Evolutionary conservation across 2,888 invertebrate genomes (phyloP), one percentile per base, ranked within the genome.

Genomic region (Cryptophagus acutangulus): DNA sequence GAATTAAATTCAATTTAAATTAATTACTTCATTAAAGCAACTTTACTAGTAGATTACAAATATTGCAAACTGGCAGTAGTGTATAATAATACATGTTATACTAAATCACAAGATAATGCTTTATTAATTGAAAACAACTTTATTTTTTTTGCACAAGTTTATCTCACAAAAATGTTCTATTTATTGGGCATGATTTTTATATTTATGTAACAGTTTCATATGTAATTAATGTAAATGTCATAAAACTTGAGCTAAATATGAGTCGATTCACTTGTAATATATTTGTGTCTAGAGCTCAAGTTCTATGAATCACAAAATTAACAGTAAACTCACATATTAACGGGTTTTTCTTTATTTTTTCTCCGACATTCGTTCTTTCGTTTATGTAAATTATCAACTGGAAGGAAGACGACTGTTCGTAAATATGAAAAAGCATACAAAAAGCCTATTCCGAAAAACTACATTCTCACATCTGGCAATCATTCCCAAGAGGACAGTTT

Each of bases 381-480:
- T 48, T 49, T 45, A 55, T 49, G 44, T 47, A 51, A 53, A 51
- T 48, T 48, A 48, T 52, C 49, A 53, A 53, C 66, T 75, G 85
- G 85, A 83, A 86, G 87, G 79, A 89, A 88, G 79, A 87, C 87
- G 67, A 86, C 88, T 55, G 79, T 87, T 71, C 84, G 86, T 70
- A 89, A 88, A 71, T 89, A 87, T 71, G 89, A 91, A 71, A 86
- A 86, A 60, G 87, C 88, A 41, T 89, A 87, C 74, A 88, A 88
- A 77, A 88, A 88, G 68, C 86, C 87, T 34, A 79, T 82, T 56
- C 78, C 81, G 57, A 85, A 83, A 74, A 84, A 78, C 70, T 83
- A 81, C 69, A 75, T 79, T 40, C 75, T 78, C 33, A 75, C 82
- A 34, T 77, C 79, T 51, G 84, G 84, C 74, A 82, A 84, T 71